Conservation (phyloP, 2,113 vertebrate genomes). For the Dicaeum eximium region DNA sequence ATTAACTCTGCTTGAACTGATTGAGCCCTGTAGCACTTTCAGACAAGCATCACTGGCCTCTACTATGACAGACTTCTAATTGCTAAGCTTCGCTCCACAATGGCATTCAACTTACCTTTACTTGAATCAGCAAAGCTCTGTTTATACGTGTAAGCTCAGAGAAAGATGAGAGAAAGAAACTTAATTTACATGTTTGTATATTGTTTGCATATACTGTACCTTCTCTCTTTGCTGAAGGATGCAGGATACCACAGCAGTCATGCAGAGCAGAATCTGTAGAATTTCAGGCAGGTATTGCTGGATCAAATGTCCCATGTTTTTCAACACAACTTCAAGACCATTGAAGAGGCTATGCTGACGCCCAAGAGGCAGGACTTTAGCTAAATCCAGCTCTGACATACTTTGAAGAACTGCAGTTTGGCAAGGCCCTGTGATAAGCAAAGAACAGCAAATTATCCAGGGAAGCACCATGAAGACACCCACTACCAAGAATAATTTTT, state of each 20-base stretch:
- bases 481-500: background rate
- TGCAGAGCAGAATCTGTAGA: constrained; percentile 90
- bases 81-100: background rate
- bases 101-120: background rate
- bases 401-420: constrained; percentile 81
- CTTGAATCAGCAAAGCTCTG: background rate
- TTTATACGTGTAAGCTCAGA: background rate
- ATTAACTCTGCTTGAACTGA: background rate
- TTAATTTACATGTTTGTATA: background rate
- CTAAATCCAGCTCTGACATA: constrained; percentile 73
- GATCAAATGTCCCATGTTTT: constrained; percentile 90
- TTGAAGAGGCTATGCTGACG: constrained; percentile 91
- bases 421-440: constrained; percentile 75
- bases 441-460: background rate
- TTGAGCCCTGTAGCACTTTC: background rate
- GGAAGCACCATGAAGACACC: background rate
- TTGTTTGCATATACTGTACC: constrained; percentile 59
- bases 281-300: constrained; percentile 84
- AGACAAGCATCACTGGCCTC: background rate
- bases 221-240: constrained; percentile 84
- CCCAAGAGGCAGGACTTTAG: constrained; percentile 86
- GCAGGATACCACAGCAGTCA: constrained; percentile 79
- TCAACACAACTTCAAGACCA: constrained; percentile 83
- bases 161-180: background rate
- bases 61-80: background rate